Evolutionary conservation across 2,888 invertebrate genomes (phyloP).

Genomic region (Torymus auratus): DNA sequence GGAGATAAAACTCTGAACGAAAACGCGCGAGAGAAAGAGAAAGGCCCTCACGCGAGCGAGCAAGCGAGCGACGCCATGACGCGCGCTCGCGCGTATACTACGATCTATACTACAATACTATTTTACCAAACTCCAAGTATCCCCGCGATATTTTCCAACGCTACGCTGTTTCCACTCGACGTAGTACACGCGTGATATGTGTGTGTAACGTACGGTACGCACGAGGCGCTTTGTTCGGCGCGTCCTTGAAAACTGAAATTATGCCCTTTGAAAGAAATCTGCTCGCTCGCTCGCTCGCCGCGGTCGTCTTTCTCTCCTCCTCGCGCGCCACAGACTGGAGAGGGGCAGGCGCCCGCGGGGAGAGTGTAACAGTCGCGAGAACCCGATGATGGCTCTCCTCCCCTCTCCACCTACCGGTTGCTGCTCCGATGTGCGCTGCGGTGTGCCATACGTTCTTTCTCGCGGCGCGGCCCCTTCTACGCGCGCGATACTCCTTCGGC

Average conservation of each 20-base stretch:
- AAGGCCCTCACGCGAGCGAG: too few relatives aligned
- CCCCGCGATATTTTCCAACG: too few relatives aligned
- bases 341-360: neutral
- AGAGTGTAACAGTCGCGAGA: too few relatives aligned
- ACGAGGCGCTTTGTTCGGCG: slow-evolving; percentile 57
- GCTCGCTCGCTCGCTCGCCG: slow-evolving; percentile 61
- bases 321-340: slow-evolving; percentile 42
- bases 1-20: too few relatives aligned
- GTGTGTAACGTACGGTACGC: too few relatives aligned
- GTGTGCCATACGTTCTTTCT: neutral
- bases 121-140: too few relatives aligned
- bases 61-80: slow-evolving; percentile 9
- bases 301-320: slow-evolving; percentile 52
- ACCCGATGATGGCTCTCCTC: too few relatives aligned
- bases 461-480: slow-evolving; percentile 1
- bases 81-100: slow-evolving; percentile 23
- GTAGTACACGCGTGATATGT: too few relatives aligned
- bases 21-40: too few relatives aligned
- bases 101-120: neutral
- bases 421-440: too few relatives aligned
- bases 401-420: too few relatives aligned
- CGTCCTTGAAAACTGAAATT: slow-evolving; percentile 77
- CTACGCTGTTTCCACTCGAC: too few relatives aligned
- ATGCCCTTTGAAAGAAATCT: slow-evolving; percentile 77
- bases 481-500: neutral